phyloP scores from a whole-genome alignment of 2,797 vertebrate genomes.

The Echiichthys vipera region DNA sequence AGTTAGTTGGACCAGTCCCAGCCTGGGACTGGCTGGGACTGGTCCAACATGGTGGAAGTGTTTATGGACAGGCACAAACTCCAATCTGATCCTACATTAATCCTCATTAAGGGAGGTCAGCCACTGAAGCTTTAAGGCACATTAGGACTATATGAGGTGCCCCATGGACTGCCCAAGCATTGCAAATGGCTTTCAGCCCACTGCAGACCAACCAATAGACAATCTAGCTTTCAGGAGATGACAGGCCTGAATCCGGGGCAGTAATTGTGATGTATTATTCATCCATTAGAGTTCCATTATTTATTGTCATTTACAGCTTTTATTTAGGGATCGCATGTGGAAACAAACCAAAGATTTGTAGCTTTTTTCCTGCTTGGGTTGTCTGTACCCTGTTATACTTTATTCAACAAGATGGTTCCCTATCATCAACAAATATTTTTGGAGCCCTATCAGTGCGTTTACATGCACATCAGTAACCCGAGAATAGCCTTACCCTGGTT shows the following conservation, averaged over 20 bases:
- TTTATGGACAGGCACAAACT: conserved; percentile 54
- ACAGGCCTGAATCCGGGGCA: conserved; percentile 9
- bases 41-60: conserved; percentile 41
- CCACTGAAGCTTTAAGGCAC: conserved; percentile 55
- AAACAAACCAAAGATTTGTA: conserved; percentile 55
- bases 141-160: conserved; percentile 52
- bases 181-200: conserved; percentile 51
- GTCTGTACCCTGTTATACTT: conserved; percentile 1
- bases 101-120: conserved; percentile 74
- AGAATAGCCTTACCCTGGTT: too few species aligned
- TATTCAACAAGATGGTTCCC: conserved; percentile 22
- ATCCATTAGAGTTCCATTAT: conserved; percentile 39
- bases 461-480: too few species aligned
- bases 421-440: conserved; percentile 47
- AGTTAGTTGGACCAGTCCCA: too few species aligned
- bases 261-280: conserved; percentile 48
- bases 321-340: background rate
- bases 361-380: conserved; percentile 11
- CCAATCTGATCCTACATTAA: conserved; percentile 73
- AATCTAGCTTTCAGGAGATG: conserved; percentile 50
- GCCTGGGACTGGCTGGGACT: conserved; percentile 51
- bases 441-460: too few species aligned
- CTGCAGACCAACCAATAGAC: conserved; percentile 52
- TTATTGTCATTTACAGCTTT: conserved; percentile 37
- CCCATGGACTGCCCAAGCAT: conserved; percentile 36